A percentile compares a stretch with the other conserved stretches of the same genome.
Evolutionary conservation across 1,140 invertebrate species (phyloP).

Genomic region (Atta colombica): DNA sequence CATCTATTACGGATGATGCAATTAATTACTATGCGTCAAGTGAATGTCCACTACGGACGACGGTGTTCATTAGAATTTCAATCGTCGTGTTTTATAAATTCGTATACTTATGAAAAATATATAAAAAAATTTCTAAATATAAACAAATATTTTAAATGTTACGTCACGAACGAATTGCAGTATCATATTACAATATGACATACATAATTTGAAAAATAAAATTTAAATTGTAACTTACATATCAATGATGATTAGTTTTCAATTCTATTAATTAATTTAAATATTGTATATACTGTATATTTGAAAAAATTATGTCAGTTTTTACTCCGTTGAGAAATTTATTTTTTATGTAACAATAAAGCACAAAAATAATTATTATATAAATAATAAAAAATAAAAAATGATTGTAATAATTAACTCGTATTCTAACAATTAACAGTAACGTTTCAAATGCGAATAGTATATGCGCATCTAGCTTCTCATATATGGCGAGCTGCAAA

Average conservation of each 20-base stretch:
- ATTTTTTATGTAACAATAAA: background rate
- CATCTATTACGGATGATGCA: constrained; percentile 26
- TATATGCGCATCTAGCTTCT: background rate
- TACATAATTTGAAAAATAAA: constrained; percentile 13
- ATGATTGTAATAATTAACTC: background rate
- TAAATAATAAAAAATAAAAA: background rate
- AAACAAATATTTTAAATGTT: constrained; percentile 3
- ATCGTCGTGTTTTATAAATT: background rate
- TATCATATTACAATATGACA: background rate
- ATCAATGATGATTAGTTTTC: background rate
- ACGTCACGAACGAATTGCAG: background rate
- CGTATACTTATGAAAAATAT: background rate
- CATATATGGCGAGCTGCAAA: background rate
- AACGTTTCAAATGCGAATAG: constrained; percentile 8
- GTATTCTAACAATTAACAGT: background rate
- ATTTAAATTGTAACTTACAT: background rate
- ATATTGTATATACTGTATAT: background rate
- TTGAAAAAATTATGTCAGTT: background rate
- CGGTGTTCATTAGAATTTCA: constrained; percentile 18
- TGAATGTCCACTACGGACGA: constrained; percentile 17
- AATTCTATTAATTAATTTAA: background rate
- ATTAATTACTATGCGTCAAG: constrained; percentile 29
- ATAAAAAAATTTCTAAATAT: background rate
- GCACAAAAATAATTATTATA: background rate
- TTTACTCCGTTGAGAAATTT: background rate